These are phyloP conservation scores for Aphelenchoides avenae DNA, from an alignment of 1,140 invertebrate species.

Conservation along the genomic window DNA sequence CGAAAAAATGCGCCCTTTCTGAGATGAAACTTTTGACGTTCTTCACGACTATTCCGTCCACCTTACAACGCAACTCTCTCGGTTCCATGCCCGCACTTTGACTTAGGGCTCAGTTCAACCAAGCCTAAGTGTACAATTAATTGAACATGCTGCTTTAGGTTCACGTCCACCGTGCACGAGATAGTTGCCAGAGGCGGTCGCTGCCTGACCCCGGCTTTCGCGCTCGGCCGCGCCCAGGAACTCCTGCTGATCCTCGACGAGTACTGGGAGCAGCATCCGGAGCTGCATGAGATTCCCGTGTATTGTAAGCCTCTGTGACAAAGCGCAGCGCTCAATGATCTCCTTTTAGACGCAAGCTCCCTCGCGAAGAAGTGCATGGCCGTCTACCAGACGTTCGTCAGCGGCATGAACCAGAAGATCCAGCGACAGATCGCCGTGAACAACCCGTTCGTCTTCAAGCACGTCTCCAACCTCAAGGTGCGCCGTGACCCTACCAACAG, in stretches of 20 bases:
- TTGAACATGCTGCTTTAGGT: constrained; percentile 60
- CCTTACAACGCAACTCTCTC: no score
- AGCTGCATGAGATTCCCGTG: constrained; percentile 96
- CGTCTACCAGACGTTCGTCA: constrained; percentile 98
- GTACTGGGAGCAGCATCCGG: constrained; percentile 95
- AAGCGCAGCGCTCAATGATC: background rate
- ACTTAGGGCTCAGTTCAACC: no score
- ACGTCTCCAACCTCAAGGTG: constrained; percentile 95
- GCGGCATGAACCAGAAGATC: constrained; percentile 98
- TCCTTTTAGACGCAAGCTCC: constrained; percentile 76
- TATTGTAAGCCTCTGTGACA: constrained; percentile 71
- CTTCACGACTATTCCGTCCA: no score
- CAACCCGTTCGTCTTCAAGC: constrained; percentile 98
- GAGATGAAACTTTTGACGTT: no score
- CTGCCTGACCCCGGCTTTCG: constrained; percentile 97
- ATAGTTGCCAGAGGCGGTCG: constrained; percentile 87
- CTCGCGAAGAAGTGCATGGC: constrained; percentile 99
- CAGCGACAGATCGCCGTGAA: constrained; percentile 90
- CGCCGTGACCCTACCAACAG: no score
- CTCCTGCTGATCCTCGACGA: constrained; percentile 89
- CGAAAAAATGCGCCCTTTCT: no score
- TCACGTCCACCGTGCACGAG: constrained; percentile 89
- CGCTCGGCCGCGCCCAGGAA: constrained; percentile 92
- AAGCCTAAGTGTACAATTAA: no score
- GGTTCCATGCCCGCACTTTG: no score